Base-by-base conservation (phyloP, 2,888 invertebrate genomes). In the Callosobruchus maculatus region DNA sequence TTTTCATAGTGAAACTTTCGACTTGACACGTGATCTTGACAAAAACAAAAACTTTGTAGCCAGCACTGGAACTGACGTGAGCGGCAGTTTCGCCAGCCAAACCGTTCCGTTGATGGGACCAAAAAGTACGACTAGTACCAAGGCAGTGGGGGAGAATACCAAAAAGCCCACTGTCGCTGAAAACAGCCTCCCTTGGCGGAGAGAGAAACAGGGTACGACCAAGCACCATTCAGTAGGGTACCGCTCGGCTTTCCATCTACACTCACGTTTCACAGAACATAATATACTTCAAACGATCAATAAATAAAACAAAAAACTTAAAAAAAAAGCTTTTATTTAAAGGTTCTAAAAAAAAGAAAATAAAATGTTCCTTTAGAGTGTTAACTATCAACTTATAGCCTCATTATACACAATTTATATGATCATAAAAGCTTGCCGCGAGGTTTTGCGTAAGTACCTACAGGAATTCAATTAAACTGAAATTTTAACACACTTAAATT, bases 111-210 rank as follows among this genome's bases (percentile, higher is more conserved):
- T 86, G 81, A 82, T 84, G 82, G 83, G 83, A 79, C 77, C 82
- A 74, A 85, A 85, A 83, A 18, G 49, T 49, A 13, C 13, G 1
- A 49, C 30, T 30, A 30, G 30, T 30, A 30, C 30, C 30, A 68
- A 3, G 3, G 3, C 49, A 49, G 49, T 49, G 49, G 13, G 9
- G 1, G 49, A 49, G 49, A 49, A 13, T 18, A 76, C 73, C 78
- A 82, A 83, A 82, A 85, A 83, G 79, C 92, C 93, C 82, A 94
- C 94, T 82, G 92, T 93, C 84, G 93, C 94, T 86, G 95, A 95
- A 89, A 91, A 92, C 87, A 92, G 93, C 82, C 91, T 95, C 87
- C 96, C 96, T 85, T 96, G 96, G 96, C 92, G 94, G 87, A 90
- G 92, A 86, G 93, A 93, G 88, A 90, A 90, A 88, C 91, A 91